These are phyloP conservation scores for Zhuqinia jingwanae DNA, from an alignment of 2,888 invertebrate genomes.

Conservation along the genomic window DNA sequence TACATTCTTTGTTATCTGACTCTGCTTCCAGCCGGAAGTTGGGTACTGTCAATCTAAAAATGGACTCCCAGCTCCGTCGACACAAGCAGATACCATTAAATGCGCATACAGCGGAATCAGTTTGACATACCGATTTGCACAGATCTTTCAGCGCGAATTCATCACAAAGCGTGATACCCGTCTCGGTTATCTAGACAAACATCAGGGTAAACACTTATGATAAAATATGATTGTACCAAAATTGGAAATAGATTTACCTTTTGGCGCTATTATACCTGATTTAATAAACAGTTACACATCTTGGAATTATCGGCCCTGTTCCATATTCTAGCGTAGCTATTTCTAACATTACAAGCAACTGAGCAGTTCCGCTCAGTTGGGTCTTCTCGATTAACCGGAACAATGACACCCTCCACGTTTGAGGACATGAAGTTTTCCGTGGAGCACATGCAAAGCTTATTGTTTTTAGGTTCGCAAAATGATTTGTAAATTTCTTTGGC, in stretches of 20 bases:
- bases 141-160: conserved; percentile 66
- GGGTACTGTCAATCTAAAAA: conserved; percentile 25
- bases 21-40: conserved; percentile 48
- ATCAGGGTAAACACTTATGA: no score
- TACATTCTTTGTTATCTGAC: conserved; percentile 65
- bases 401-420: conserved; percentile 61
- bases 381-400: conserved; percentile 57
- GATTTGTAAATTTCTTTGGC: conserved; percentile 19
- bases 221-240: no score
- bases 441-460: conserved; percentile 69
- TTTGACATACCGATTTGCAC: conserved; percentile 63
- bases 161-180: conserved; percentile 69
- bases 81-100: conserved; percentile 74
- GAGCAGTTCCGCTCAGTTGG: conserved; percentile 62
- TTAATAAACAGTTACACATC: conserved; percentile 58
- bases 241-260: no score
- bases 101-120: conserved; percentile 48
- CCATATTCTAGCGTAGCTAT: conserved; percentile 68
- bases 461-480: conserved; percentile 58
- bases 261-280: conserved; percentile 50
- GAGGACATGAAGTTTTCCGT: conserved; percentile 66
- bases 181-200: conserved; percentile 65
- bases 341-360: conserved; percentile 62
- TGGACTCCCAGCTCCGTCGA: conserved; percentile 51
- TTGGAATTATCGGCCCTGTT: conserved; percentile 45